Percentiles rank a stretch among this genome's conserved stretches.
phyloP scores from a whole-genome alignment of 2,888 invertebrate species.

The Vanessa cardui region DNA sequence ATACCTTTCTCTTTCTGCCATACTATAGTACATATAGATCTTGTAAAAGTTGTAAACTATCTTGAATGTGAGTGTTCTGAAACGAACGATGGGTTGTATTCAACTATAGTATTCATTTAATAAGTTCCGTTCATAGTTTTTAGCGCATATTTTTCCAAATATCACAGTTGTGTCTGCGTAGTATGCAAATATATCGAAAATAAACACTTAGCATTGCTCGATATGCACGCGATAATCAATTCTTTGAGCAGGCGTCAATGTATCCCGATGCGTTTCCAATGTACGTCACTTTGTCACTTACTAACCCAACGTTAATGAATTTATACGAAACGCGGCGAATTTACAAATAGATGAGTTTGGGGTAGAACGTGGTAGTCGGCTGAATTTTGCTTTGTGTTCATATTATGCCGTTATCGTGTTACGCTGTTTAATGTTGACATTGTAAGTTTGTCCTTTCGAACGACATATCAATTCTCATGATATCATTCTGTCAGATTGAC shows the following conservation, averaged over 20 bases:
- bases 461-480: neutral
- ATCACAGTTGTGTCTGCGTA: slow-evolving; percentile 23
- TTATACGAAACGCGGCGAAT: slow-evolving; percentile 57
- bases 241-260: slow-evolving; percentile 58
- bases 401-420: neutral
- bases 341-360: slow-evolving; percentile 46
- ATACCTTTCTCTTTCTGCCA: too few relatives aligned
- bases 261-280: slow-evolving; percentile 58
- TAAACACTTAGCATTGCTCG: slow-evolving; percentile 42
- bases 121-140: neutral
- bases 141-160: neutral
- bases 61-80: too few relatives aligned
- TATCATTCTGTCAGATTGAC: neutral
- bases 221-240: slow-evolving; percentile 56
- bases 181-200: slow-evolving; percentile 47
- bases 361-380: slow-evolving; percentile 21
- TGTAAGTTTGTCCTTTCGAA: neutral
- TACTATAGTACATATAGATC: too few relatives aligned
- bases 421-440: neutral
- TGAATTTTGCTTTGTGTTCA: slow-evolving; percentile 37
- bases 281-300: slow-evolving; percentile 60
- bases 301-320: slow-evolving; percentile 56
- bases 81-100: too few relatives aligned
- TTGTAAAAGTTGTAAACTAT: too few relatives aligned
- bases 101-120: too few relatives aligned